Conservation (phyloP, 1,140 invertebrate species). For the Xylocopa sonorina region DNA sequence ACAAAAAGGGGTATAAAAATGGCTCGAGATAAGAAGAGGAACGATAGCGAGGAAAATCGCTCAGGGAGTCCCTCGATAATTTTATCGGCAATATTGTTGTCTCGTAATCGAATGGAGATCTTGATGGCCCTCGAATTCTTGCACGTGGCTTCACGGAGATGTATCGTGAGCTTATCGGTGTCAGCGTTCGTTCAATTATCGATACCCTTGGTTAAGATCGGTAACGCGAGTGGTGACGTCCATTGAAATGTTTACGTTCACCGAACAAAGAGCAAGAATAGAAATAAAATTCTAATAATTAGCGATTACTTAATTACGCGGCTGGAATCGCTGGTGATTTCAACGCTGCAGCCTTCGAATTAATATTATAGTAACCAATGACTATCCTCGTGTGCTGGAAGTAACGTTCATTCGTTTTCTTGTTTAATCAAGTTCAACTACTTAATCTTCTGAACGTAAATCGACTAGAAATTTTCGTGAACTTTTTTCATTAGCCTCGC, state of each 20-base stretch:
- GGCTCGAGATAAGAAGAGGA: background rate
- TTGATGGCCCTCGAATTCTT: constrained; percentile 49
- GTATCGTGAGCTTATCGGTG: constrained; percentile 39
- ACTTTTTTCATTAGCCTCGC: constrained; percentile 28
- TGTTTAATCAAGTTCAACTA: background rate
- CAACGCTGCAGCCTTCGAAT: constrained; percentile 28
- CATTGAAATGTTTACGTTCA: background rate
- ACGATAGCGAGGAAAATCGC: background rate
- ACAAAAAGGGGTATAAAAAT: background rate
- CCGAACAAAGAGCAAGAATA: background rate
- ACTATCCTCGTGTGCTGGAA: background rate
- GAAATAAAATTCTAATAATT: background rate
- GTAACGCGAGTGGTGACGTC: background rate
- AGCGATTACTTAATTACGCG: background rate
- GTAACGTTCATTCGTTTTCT: background rate
- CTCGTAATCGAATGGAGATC: constrained; percentile 34
- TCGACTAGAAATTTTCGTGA: background rate
- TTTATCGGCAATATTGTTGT: constrained; percentile 17
- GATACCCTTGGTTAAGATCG: constrained; percentile 6
- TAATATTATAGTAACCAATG: constrained; percentile 6
- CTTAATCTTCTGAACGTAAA: background rate
- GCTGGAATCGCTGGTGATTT: constrained; percentile 51
- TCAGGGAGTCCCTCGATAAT: constrained; percentile 7
- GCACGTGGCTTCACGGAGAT: constrained; percentile 40
- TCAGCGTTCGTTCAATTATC: constrained; percentile 16